phyloP scores from a whole-genome alignment of 2,888 invertebrate species.

The Magallana nippona region DNA sequence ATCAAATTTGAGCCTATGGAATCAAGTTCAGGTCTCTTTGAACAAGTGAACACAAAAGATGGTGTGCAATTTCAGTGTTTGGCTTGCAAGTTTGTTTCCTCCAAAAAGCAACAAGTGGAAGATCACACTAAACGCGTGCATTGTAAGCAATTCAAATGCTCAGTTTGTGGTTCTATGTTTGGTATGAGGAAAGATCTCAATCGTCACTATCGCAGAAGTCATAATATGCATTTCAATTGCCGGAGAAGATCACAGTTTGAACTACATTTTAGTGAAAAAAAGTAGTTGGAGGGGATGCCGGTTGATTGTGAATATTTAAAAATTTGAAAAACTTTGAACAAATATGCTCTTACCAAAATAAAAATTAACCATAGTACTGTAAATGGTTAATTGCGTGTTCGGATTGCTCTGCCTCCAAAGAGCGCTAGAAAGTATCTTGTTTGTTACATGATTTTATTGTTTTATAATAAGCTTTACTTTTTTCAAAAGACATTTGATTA shows the following conservation, averaged over 20 bases:
- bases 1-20: not conserved
- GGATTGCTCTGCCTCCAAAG: no score
- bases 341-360: no score
- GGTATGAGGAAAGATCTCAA: slow-evolving; percentile 46
- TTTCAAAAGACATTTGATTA: no score
- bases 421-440: no score
- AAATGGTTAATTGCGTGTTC: no score
- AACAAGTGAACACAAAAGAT: not conserved
- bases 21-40: not conserved
- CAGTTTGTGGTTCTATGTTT: slow-evolving; percentile 44
- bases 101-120: slow-evolving; percentile 38
- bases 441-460: no score
- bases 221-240: slow-evolving; percentile 20
- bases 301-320: not conserved
- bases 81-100: slow-evolving; percentile 28
- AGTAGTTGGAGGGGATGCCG: no score
- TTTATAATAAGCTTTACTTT: no score
- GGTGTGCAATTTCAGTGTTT: not conserved
- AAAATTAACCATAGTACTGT: no score
- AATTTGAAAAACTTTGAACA: not conserved
- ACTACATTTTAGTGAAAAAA: not conserved
- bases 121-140: slow-evolving; percentile 46
- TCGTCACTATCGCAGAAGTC: slow-evolving; percentile 43
- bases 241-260: not conserved
- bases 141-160: slow-evolving; percentile 43